Conservation (phyloP, 2,113 vertebrate genomes). For the Oncorhynchus clarkii region DNA sequence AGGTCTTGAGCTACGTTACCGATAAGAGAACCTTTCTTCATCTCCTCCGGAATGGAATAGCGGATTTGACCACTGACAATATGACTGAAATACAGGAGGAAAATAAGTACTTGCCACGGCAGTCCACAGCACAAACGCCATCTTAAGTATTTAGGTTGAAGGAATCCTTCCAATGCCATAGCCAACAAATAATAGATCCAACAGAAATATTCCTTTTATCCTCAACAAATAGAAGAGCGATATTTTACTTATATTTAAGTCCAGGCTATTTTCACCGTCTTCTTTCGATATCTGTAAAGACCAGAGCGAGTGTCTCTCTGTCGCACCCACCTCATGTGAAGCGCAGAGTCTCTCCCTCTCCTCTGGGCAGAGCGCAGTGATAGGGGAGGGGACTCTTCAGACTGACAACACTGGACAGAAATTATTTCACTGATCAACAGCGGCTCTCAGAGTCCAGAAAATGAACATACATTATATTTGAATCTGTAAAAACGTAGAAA, state of each 20-base stretch:
- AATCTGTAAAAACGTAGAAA: background rate
- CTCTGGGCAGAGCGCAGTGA: background rate
- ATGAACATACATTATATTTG: constrained; percentile 3
- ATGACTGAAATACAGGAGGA: background rate
- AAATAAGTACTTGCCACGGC: background rate
- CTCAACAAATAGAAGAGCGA: background rate
- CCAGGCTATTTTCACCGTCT: background rate
- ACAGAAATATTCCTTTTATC: background rate
- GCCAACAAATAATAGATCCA: background rate
- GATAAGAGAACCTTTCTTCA: constrained; percentile 69
- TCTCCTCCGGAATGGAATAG: constrained; percentile 73
- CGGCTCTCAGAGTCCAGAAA: constrained; percentile 9
- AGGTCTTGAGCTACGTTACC: constrained; percentile 72
- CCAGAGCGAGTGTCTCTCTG: background rate
- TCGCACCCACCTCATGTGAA: background rate
- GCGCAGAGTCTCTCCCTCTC: background rate
- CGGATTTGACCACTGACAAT: constrained; percentile 18
- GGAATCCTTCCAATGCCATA: background rate
- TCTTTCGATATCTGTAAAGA: background rate
- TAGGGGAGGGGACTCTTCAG: background rate
- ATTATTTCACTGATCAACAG: constrained; percentile 41
- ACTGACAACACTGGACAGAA: background rate
- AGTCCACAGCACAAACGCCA: background rate
- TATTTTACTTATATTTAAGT: background rate
- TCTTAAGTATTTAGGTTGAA: background rate